These are phyloP conservation scores for Argynnis bischoffii DNA, from an alignment of 2,888 invertebrate species.

Conservation along the genomic window DNA sequence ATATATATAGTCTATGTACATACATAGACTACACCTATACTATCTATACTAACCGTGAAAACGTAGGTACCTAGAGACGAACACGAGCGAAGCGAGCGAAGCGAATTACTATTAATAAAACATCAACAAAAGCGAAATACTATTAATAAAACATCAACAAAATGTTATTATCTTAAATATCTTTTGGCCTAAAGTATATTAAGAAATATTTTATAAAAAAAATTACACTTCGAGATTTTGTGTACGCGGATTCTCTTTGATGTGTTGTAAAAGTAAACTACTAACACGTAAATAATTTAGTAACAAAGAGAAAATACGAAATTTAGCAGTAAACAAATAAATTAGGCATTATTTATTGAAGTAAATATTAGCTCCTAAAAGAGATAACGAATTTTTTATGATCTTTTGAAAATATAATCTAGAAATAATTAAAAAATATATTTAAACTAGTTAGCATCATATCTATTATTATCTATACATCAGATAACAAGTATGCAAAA, in stretches of 20 bases:
- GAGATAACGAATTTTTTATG: neutral
- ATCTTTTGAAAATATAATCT: conserved; percentile 14
- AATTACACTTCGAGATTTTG: neutral
- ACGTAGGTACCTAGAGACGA: too few relatives aligned
- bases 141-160: neutral
- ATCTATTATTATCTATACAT: neutral
- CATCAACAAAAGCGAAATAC: too few relatives aligned
- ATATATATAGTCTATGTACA: too few relatives aligned
- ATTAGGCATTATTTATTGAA: too few relatives aligned
- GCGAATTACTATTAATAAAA: too few relatives aligned
- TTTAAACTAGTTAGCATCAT: conserved; percentile 10
- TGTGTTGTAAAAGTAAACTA: conserved; percentile 7
- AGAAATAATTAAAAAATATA: conserved; percentile 13
- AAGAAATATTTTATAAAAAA: neutral
- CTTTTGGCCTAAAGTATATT: neutral
- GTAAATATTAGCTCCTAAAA: too few relatives aligned
- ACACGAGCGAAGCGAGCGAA: too few relatives aligned
- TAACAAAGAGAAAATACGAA: neutral
- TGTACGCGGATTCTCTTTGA: neutral
- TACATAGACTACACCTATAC: too few relatives aligned
- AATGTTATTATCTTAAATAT: neutral
- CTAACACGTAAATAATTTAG: too few relatives aligned
- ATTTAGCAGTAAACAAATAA: neutral
- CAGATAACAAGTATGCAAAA: conserved; percentile 1
- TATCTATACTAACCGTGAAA: too few relatives aligned